phyloP scores from a whole-genome alignment of 2,797 vertebrate species.

The Clarias fuscus region DNA sequence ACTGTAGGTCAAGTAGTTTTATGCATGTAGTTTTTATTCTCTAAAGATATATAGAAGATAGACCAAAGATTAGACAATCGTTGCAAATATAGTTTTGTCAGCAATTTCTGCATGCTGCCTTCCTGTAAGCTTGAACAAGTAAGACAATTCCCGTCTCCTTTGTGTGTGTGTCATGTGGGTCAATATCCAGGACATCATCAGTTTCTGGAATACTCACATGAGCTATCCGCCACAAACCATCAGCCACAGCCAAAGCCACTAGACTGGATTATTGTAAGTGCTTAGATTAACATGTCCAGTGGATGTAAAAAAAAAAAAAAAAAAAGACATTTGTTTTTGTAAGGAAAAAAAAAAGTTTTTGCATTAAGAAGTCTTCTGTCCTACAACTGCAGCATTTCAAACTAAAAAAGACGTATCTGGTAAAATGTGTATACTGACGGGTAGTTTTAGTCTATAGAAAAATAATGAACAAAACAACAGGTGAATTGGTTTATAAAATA shows the following conservation, averaged over 20 bases:
- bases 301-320: background rate
- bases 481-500: background rate
- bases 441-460: background rate
- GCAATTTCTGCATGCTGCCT: background rate
- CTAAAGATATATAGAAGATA: too few species aligned
- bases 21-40: background rate
- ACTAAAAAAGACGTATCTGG: slow-evolving; percentile 29
- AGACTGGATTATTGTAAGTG: background rate
- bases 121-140: background rate
- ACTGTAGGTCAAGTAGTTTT: background rate
- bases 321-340: background rate
- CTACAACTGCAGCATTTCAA: slow-evolving; percentile 50
- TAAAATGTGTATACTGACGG: background rate
- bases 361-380: slow-evolving; percentile 40
- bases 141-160: background rate
- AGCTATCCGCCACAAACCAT: background rate
- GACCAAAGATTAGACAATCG: background rate
- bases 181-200: background rate
- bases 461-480: background rate
- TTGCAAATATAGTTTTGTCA: background rate
- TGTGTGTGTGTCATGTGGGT: background rate
- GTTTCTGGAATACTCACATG: too few species aligned
- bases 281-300: background rate
- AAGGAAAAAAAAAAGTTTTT: slow-evolving; percentile 36
- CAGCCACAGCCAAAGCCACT: background rate